Percentiles rank a stretch among this genome's conserved stretches.
Conservation (phyloP, 64 coral and sea anemone genomes). For the Orbicella faveolata region DNA sequence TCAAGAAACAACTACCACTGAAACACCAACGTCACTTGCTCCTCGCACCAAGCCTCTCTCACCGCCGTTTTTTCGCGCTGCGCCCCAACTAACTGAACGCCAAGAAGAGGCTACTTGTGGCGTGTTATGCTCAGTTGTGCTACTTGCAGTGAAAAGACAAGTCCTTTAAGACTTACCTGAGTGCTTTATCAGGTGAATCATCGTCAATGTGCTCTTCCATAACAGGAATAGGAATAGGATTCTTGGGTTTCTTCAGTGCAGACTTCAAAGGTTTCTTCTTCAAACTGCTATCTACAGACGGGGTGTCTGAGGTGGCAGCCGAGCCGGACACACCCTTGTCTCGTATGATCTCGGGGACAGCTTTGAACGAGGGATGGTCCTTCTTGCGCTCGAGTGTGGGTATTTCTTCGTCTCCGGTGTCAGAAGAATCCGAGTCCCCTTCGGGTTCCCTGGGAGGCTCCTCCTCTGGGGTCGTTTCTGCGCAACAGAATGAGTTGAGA, state of each 20-base stretch:
- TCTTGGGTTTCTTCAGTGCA: conserved; percentile 79
- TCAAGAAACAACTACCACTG: too few species aligned
- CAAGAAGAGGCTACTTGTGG: too few species aligned
- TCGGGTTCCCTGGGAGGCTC: conserved; percentile 61
- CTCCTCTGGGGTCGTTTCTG: conserved; percentile 89
- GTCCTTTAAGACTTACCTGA: not conserved
- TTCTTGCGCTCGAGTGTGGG: conserved; percentile 35
- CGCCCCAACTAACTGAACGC: too few species aligned
- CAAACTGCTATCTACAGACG: conserved; percentile 48
- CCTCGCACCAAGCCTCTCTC: too few species aligned
- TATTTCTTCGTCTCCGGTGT: conserved; percentile 75
- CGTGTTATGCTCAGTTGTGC: too few species aligned
- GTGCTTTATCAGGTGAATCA: not conserved
- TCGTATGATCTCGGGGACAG: conserved; percentile 56
- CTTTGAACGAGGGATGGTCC: conserved; percentile 31
- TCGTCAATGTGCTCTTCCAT: conserved; percentile 24
- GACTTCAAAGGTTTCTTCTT: conserved; percentile 88
- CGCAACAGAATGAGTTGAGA: not conserved
- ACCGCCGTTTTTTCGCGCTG: too few species aligned
- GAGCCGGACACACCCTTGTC: conserved; percentile 75
- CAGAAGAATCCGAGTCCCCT: conserved; percentile 70
- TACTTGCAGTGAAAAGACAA: too few species aligned
- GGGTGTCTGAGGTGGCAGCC: conserved; percentile 61
- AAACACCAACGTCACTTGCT: too few species aligned
- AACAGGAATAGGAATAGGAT: conserved; percentile 46